Evolutionary conservation across 2,888 invertebrate genomes (phyloP), one percentile per base, ranked within the genome.

Genomic region (Euplagia quadripunctaria): DNA sequence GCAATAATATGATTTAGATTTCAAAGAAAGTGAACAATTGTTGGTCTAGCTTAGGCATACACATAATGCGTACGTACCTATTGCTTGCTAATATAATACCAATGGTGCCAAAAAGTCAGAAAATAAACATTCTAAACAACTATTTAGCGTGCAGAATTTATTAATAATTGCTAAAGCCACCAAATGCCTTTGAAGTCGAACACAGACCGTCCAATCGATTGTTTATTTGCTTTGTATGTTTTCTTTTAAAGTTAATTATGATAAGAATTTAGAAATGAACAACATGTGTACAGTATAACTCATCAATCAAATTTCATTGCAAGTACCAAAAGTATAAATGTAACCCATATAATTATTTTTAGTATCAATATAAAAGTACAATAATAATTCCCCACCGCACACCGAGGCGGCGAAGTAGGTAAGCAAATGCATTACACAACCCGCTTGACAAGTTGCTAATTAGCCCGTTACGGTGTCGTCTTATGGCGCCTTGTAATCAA

Each of bases 191-290:
- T 83, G 74, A 81, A 66, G 12, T 61, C n/a, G 80, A 84, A 81
- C 80, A 79, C 84, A 77, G 85, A 88, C 92, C 92, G 92, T 92
- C 90, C 91, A 89, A 86, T 81, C 76, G 82, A 87, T 86, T 87
- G 87, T 89, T 89, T 84, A 82, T 87, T 89, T 86, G 90, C 92
- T 90, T 86, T 90, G 84, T 89, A 51, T 70, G 49, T 64, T 73
- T 79, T 79, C 68, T 80, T 81, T 83, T 79, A 72, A 80, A 78
- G 73, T 78, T 74, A 85, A 55, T 77, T 74, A 84, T 77, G 70
- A 73, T 82, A 80, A 76, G 68, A 43, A 49, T 79, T 41, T 55
- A 68, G 12, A 67, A 65, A 64, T 63, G 61, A 70, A 72, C 71
- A 71, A 68, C 73, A 71, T 68, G 64, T 67, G 58, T 67, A 64